A percentile compares a stretch with the other conserved stretches of the same genome.
phyloP scores from a whole-genome alignment of 2,113 vertebrate species.

The Gymnocephalus cernua region DNA sequence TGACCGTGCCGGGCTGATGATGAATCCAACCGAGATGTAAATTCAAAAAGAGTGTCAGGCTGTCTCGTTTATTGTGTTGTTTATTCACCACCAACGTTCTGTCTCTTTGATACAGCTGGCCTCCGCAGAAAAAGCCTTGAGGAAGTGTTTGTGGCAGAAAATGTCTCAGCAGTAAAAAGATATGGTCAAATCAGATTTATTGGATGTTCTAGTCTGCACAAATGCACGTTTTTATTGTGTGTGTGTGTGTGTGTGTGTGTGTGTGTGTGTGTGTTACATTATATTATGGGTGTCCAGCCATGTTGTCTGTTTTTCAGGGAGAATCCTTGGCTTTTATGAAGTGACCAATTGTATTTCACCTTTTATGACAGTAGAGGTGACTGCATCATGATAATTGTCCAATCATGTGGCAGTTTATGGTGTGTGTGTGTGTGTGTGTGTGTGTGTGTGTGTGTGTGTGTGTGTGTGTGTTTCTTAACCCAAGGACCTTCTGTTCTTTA shows the following conservation, averaged over 20 bases:
- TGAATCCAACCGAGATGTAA: constrained; percentile 22
- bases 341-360: constrained; percentile 52
- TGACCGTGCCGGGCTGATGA: neutral
- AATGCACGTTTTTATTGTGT: neutral
- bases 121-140: constrained; percentile 3
- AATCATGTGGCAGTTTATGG: constrained; percentile 33
- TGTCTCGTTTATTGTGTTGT: constrained; percentile 8
- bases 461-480: constrained; percentile 39
- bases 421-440: constrained; percentile 29
- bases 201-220: neutral
- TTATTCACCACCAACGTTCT: constrained; percentile 12
- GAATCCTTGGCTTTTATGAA: constrained; percentile 64
- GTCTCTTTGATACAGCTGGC: constrained; percentile 25
- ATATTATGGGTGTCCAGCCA: constrained; percentile 6
- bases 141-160: constrained; percentile 31
- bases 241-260: neutral
- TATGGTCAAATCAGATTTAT: constrained; percentile 65
- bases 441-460: constrained; percentile 36
- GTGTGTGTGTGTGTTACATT: neutral
- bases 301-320: constrained; percentile 30
- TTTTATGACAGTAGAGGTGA: constrained; percentile 52
- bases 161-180: constrained; percentile 52
- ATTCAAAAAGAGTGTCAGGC: constrained; percentile 9
- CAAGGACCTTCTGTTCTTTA: constrained; percentile 78
- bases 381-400: constrained; percentile 39